These are phyloP conservation scores for Mesaphorura yosii DNA, from an alignment of 1,140 invertebrate genomes.

Conservation along the genomic window DNA sequence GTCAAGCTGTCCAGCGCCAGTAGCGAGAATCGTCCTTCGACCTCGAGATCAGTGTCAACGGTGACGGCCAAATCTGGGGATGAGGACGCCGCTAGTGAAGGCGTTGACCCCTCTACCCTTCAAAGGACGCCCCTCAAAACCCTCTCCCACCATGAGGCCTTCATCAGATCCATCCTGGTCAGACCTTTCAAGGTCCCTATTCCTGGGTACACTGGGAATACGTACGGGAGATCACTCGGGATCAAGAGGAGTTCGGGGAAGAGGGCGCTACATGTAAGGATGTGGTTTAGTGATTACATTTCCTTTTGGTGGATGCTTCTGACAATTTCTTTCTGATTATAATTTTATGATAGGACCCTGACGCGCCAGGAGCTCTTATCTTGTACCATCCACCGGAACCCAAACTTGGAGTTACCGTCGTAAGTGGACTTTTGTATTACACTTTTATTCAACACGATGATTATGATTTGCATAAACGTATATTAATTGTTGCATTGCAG, in stretches of 20 bases:
- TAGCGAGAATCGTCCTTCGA: not conserved
- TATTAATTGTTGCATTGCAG: conserved; percentile 11
- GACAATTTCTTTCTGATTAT: not conserved
- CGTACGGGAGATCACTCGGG: conserved; percentile 59
- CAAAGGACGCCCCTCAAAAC: conserved; percentile 7
- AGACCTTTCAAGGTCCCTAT: conserved; percentile 92
- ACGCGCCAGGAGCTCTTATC: conserved; percentile 83
- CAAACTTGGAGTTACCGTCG: conserved; percentile 60
- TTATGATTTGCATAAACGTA: not conserved
- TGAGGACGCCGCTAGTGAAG: conserved; percentile 28
- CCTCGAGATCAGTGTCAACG: not conserved
- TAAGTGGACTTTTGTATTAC: conserved; percentile 14
- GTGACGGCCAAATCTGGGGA: conserved; percentile 33
- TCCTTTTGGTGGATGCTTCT: not conserved
- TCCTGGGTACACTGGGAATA: conserved; percentile 62
- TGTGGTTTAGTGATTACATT: not conserved
- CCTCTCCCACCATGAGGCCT: conserved; percentile 48
- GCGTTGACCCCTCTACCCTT: not conserved
- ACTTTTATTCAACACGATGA: not conserved
- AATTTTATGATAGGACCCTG: too few relatives aligned
- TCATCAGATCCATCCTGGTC: conserved; percentile 66
- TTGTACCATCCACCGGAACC: conserved; percentile 73
- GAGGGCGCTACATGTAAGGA: conserved; percentile 58
- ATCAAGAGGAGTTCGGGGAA: conserved; percentile 54
- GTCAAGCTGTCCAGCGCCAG: conserved; percentile 18